A percentile compares a stretch with the other conserved stretches of the same genome.
Evolutionary conservation across 2,797 vertebrate species (phyloP).

Genomic region (Muraenolepis orangiensis): DNA sequence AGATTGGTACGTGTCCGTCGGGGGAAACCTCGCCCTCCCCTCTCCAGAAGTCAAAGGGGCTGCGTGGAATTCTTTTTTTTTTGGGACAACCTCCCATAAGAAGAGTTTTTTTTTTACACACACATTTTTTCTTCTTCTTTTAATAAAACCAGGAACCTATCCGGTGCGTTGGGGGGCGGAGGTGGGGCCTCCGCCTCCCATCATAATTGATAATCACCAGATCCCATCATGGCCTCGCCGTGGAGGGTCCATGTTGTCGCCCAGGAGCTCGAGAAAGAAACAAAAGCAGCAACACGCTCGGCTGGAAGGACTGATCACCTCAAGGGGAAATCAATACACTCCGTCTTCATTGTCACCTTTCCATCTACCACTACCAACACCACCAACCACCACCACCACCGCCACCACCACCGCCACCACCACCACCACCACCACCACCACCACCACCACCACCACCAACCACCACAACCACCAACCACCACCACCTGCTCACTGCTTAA

Average conservation of each 20-base stretch:
- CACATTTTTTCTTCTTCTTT: too few relatives aligned
- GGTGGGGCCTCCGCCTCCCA: neutral
- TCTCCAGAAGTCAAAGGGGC: neutral
- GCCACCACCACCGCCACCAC: neutral
- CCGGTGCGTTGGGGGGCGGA: neutral
- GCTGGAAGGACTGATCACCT: constrained; percentile 54
- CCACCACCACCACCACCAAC: neutral
- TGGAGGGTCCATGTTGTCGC: neutral
- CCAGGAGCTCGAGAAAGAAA: neutral
- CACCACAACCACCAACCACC: neutral
- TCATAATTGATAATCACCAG: neutral
- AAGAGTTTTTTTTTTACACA: neutral
- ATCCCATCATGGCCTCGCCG: neutral
- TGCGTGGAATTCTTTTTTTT: neutral
- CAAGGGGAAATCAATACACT: constrained; percentile 60
- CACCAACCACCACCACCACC: neutral
- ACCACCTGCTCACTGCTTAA: neutral
- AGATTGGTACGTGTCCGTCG: neutral
- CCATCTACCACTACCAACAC: neutral
- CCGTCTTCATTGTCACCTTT: constrained; percentile 52
- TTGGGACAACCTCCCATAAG: neutral
- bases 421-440: neutral
- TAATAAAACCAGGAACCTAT: neutral
- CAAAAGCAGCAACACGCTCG: constrained; percentile 28
- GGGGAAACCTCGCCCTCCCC: neutral